Percentiles rank a stretch among this genome's conserved stretches.
Evolutionary conservation across 1,140 invertebrate species (phyloP).

Genomic region (Trissolcus basalis): DNA sequence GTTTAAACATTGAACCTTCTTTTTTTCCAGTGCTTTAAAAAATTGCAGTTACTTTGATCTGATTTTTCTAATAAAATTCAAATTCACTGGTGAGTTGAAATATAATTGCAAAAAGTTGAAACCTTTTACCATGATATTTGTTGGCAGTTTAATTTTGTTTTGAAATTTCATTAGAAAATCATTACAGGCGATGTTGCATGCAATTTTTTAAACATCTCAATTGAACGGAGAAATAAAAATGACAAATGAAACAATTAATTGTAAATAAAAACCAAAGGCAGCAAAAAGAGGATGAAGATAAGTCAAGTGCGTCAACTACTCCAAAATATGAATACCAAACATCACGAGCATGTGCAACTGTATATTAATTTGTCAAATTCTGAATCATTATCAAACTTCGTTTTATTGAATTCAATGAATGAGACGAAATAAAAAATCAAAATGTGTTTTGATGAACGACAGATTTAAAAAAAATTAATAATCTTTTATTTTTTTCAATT

Average conservation of each 20-base stretch:
- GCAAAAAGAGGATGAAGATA: conserved; percentile 55
- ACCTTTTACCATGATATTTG: too few relatives aligned
- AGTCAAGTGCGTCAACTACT: conserved; percentile 59
- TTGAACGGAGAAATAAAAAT: conserved; percentile 1
- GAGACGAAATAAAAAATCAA: conserved; percentile 18
- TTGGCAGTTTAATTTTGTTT: too few relatives aligned
- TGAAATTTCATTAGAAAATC: not conserved
- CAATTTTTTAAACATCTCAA: conserved; percentile 23
- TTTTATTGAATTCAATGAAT: conserved; percentile 34
- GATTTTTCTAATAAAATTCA: too few relatives aligned
- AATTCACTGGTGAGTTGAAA: too few relatives aligned
- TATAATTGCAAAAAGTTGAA: too few relatives aligned
- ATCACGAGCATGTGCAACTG: conserved; percentile 54
- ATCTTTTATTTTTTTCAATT: too few relatives aligned
- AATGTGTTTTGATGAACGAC: not conserved
- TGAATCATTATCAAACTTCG: conserved; percentile 26
- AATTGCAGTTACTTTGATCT: too few relatives aligned
- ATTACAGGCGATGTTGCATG: not conserved
- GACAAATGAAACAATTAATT: conserved; percentile 19
- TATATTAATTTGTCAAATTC: conserved; percentile 34
- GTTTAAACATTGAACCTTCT: too few relatives aligned
- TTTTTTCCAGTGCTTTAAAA: too few relatives aligned
- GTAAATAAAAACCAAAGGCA: conserved; percentile 43
- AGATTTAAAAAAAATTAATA: too few relatives aligned
- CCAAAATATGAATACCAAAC: conserved; percentile 51